A percentile compares a stretch with the other conserved stretches of the same genome.
Conservation (phyloP, 2,113 vertebrate genomes). For the Hippocampus zosterae region DNA sequence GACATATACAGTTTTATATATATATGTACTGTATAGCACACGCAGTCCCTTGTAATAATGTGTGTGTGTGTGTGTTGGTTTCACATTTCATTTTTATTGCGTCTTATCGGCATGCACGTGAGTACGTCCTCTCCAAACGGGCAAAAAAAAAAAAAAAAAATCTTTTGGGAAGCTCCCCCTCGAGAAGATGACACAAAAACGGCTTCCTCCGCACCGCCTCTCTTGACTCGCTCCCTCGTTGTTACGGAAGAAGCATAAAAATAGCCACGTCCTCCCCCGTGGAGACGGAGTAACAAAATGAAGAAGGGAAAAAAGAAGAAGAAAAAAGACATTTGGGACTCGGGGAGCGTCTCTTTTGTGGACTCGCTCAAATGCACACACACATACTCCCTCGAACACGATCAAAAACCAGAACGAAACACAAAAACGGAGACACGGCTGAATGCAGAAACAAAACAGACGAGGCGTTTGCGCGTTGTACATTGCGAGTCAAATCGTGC, state of each 20-base stretch:
- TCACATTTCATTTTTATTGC: not conserved
- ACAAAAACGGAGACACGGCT: slow-evolving; percentile 22
- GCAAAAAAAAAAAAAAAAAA: slow-evolving; percentile 6
- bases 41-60: not conserved
- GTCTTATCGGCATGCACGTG: slow-evolving; percentile 55
- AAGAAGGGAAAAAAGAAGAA: slow-evolving; percentile 13
- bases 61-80: not conserved
- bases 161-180: slow-evolving; percentile 60
- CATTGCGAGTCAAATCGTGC: too few species aligned
- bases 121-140: slow-evolving; percentile 55
- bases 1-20: not conserved
- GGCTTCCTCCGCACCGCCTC: slow-evolving; percentile 8
- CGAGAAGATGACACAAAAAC: slow-evolving; percentile 64
- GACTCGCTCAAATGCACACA: slow-evolving; percentile 22
- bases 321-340: not conserved
- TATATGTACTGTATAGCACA: not conserved
- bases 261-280: slow-evolving; percentile 29
- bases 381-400: not conserved
- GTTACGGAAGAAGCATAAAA: slow-evolving; percentile 45
- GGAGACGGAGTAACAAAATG: slow-evolving; percentile 31
- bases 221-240: not conserved
- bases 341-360: not conserved
- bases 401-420: not conserved
- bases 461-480: too few species aligned
- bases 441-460: not conserved